Conservation (phyloP, 2,888 invertebrate species). For the Epirrhoe tristata region DNA sequence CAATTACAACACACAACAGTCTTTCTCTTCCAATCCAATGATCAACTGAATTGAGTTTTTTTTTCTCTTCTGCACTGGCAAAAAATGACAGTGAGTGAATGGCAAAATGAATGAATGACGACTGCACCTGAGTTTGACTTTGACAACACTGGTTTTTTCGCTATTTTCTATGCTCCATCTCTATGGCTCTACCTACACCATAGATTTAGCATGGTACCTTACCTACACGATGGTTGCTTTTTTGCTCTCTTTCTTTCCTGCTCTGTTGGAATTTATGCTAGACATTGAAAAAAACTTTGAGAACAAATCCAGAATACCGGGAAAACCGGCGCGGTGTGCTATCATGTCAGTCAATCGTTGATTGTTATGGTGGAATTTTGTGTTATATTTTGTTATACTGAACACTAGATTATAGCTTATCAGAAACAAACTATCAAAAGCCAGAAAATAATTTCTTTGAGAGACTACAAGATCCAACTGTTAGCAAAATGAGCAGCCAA, state of each 20-base stretch:
- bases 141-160: no score
- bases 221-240: no score
- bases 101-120: no score
- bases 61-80: no score
- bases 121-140: no score
- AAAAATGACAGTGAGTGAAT: no score
- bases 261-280: constrained; percentile 1
- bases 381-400: not conserved
- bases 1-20: not conserved
- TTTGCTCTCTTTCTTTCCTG: not conserved
- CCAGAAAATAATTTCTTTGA: not conserved
- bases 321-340: constrained; percentile 5
- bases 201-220: no score
- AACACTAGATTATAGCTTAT: not conserved
- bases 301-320: constrained; percentile 21
- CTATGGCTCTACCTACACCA: no score
- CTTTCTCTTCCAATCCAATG: not conserved
- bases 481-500: constrained; percentile 52
- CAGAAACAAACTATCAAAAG: not conserved
- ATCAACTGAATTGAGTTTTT: not conserved
- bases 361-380: not conserved
- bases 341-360: not conserved
- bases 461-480: not conserved
- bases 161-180: no score
- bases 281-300: not conserved